These are phyloP conservation scores for Caenorhabditis elegans DNA, from an alignment of 1,140 invertebrate genomes.

Conservation along the genomic window WBcel235 BX284606.5:10108001-10108500, in stretches of 20 bases:
- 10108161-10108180: conserved; percentile 24
- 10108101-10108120: conserved; percentile 7
- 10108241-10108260: too few relatives aligned
- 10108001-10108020: neutral
- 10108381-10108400: too few relatives aligned
- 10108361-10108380: too few relatives aligned
- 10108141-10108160: neutral
- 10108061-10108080: neutral
- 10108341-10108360: too few relatives aligned
- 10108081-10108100: conserved; percentile 24
- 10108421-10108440: too few relatives aligned
- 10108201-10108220: neutral
- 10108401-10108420: too few relatives aligned
- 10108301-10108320: too few relatives aligned
- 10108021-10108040: neutral
- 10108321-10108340: too few relatives aligned
- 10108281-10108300: too few relatives aligned
- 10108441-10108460: neutral
- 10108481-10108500: conserved; percentile 2
- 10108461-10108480: neutral
- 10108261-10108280: too few relatives aligned
- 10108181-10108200: neutral
- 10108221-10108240: neutral
- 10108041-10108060: neutral
- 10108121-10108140: neutral